A percentile compares a stretch with the other conserved stretches of the same genome.
phyloP scores from a whole-genome alignment of 2,113 vertebrate genomes.

The Cygnus atratus region DNA sequence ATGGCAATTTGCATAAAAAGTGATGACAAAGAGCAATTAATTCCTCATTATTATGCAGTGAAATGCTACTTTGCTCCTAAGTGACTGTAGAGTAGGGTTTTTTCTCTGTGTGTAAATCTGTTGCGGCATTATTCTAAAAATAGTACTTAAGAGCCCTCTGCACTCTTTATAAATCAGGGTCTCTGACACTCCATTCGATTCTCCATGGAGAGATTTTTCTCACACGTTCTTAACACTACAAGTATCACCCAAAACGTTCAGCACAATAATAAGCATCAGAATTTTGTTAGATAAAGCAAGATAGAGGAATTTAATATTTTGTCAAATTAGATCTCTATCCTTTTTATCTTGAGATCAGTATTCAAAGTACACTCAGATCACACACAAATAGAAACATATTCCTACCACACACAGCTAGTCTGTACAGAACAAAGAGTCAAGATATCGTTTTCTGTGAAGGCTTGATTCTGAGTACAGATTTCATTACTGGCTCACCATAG shows the following conservation, averaged over 20 bases:
- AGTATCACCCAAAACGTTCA: slow-evolving; percentile 51
- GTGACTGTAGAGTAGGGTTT: slow-evolving; percentile 69
- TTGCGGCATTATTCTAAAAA: slow-evolving; percentile 80
- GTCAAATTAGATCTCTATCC: slow-evolving; percentile 69
- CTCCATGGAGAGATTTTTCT: slow-evolving; percentile 36
- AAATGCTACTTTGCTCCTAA: slow-evolving; percentile 80
- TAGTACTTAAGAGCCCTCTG: slow-evolving; percentile 76
- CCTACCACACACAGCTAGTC: slow-evolving; percentile 64
- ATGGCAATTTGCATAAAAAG: slow-evolving; percentile 81
- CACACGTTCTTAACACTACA: slow-evolving; percentile 45
- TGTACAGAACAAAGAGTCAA: slow-evolving; percentile 70
- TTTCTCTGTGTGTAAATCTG: slow-evolving; percentile 73
- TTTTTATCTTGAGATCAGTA: slow-evolving; percentile 65
- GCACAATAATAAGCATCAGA: slow-evolving; percentile 61
- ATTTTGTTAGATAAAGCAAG: slow-evolving; percentile 60
- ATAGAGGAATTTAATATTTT: slow-evolving; percentile 69
- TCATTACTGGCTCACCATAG: slow-evolving; percentile 69
- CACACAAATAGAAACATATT: slow-evolving; percentile 64
- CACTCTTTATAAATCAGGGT: slow-evolving; percentile 78
- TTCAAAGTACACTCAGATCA: slow-evolving; percentile 68
- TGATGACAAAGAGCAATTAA: slow-evolving; percentile 83
- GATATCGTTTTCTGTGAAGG: slow-evolving; percentile 67
- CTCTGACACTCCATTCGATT: slow-evolving; percentile 68
- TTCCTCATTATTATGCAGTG: slow-evolving; percentile 80
- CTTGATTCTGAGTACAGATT: slow-evolving; percentile 74